Evolutionary conservation across 1,140 invertebrate species (phyloP).

Genomic region (Campoletis sonorensis): DNA sequence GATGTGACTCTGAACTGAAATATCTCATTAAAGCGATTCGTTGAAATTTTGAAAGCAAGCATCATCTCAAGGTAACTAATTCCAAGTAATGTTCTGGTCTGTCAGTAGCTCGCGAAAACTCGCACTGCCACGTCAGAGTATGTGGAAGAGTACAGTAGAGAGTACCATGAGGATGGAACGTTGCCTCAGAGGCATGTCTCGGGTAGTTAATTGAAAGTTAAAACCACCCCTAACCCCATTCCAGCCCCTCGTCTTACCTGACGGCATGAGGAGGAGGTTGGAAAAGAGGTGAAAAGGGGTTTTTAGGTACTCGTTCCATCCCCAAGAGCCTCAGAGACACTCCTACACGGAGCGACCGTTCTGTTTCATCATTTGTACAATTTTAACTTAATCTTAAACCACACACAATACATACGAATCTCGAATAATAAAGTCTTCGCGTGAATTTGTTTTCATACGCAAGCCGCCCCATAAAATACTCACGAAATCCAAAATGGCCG

Average conservation of each 20-base stretch:
- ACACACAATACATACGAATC: neutral
- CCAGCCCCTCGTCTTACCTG: neutral
- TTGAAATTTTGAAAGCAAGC: too few relatives aligned
- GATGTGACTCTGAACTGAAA: too few relatives aligned
- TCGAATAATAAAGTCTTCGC: neutral
- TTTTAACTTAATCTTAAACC: neutral
- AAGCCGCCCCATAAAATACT: slow-evolving; percentile 9
- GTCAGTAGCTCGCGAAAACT: neutral
- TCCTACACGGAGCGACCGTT: neutral
- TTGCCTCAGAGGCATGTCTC: neutral
- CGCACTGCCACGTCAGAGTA: neutral
- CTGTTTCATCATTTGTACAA: neutral
- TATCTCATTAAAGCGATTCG: too few relatives aligned
- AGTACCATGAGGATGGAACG: neutral
- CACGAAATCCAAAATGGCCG: neutral
- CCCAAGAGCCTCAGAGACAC: too few relatives aligned
- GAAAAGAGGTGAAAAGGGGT: too few relatives aligned
- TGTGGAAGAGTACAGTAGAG: neutral
- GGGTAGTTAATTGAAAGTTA: slow-evolving; percentile 11
- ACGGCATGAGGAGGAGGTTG: too few relatives aligned
- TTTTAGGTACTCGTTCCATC: too few relatives aligned
- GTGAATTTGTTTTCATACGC: neutral
- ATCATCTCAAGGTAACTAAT: too few relatives aligned
- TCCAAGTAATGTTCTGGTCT: neutral
- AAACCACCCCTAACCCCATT: neutral